Evolutionary conservation across 2,888 invertebrate species (phyloP), one percentile per base, ranked within the genome.

Genomic region (Quadroppia sp.): DNA sequence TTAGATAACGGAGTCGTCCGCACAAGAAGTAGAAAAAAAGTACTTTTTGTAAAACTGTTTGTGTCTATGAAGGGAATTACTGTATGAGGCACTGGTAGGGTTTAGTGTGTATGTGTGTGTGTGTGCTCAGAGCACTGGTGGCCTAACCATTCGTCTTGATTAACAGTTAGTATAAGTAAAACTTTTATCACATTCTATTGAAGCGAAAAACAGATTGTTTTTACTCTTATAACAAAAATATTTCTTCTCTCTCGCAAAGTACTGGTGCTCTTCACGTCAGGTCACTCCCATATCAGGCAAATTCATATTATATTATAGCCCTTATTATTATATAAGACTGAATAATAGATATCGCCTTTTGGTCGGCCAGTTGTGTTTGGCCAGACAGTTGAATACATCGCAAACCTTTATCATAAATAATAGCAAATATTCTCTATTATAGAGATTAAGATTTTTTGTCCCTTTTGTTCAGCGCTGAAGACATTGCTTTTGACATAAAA

Each of bases 121-220:
- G 50, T 50, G 50, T 56, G 23, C 23, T 56, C 4, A 36, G 9
- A 36, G 56, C 20, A 20, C 25, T 56, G 20, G 3, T 23, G 20
- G 17, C 20, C 50, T n/a, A 17, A 50, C 20, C 56, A 56, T 56
- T 56, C 25, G 56, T 56, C 56, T 56, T 56, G 25, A 56, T 56
- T 56, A 56, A 56, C 23, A 25, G 56, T 2, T 56, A 6, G 23
- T 2, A 9, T 9, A 50, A 50, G 50, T 50, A 50, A 50, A 50
- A 50, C 50, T 50, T 50, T 50, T 50, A 50, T 50, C 50, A 50
- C 50, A n/a, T 50, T 50, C 7, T 50, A 50, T 50, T 50, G n/a
- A 50, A 50, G 50, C 50, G 50, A 50, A 50, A 50, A 50, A 50
- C 50, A 4, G 50, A 50, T 50, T 50, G n/a, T 50, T 50, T 42